phyloP scores from a whole-genome alignment of 2,113 vertebrate species.

The Picathartes gymnocephalus region DNA sequence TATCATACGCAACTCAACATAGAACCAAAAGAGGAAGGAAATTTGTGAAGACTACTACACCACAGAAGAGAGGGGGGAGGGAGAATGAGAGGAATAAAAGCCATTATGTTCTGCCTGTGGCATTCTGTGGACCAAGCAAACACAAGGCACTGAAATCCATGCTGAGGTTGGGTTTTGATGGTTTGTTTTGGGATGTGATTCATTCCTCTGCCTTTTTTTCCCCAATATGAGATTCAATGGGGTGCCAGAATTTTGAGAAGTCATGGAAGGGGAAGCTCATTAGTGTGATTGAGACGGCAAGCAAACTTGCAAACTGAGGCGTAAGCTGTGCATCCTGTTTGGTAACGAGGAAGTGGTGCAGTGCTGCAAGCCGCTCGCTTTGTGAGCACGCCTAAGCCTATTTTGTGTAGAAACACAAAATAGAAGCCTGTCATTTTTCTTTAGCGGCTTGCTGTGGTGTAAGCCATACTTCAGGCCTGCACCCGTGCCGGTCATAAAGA shows the following conservation, averaged over 20 bases:
- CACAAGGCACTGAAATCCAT: not conserved
- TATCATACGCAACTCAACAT: not conserved
- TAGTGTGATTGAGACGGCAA: not conserved
- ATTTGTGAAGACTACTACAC: slow-evolving; percentile 1
- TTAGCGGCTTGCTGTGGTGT: not conserved
- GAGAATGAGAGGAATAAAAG: slow-evolving; percentile 22
- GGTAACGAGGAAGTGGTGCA: slow-evolving; percentile 78
- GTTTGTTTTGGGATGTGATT: not conserved
- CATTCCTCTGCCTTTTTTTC: not conserved
- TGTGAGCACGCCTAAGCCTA: not conserved
- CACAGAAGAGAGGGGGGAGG: slow-evolving; percentile 40
- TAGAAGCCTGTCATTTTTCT: not conserved
- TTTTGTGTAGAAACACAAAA: not conserved
- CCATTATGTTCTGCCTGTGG: not conserved
- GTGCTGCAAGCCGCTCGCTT: not conserved
- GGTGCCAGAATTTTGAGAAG: not conserved
- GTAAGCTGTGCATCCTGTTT: slow-evolving; percentile 81
- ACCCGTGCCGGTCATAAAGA: not conserved
- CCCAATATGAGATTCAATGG: not conserved
- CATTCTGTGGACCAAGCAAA: not conserved
- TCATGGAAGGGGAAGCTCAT: not conserved
- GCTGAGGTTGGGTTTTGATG: not conserved
- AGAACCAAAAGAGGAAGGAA: slow-evolving; percentile 64
- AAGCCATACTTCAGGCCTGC: not conserved
- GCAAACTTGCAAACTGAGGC: not conserved